These are phyloP conservation scores for Chelon labrosus DNA, from an alignment of 2,797 vertebrate genomes.

Conservation along the genomic window DNA sequence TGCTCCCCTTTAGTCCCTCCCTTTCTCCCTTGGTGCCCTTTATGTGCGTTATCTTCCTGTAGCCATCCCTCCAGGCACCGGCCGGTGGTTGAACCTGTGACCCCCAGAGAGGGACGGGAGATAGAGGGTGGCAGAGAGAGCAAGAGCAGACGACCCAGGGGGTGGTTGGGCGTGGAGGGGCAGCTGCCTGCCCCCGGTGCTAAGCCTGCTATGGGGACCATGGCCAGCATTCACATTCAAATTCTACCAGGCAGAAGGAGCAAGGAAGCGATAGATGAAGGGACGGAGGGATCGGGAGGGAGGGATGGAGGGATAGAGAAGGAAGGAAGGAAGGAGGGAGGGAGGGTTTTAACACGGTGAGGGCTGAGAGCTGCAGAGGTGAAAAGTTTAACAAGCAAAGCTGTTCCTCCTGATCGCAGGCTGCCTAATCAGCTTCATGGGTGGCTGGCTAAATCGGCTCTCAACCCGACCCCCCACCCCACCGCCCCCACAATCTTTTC, in stretches of 20 bases:
- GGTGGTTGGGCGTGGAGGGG: constrained; percentile 78
- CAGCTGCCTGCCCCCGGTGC: constrained; percentile 71
- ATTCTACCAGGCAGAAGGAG: constrained; percentile 81
- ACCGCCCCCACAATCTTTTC: constrained; percentile 60
- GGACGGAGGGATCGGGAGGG: constrained; percentile 41
- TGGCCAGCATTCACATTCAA: constrained; percentile 80
- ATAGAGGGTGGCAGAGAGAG: constrained; percentile 22
- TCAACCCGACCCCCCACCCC: constrained; percentile 65
- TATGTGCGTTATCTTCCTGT: constrained; percentile 80
- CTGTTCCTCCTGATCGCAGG: constrained; percentile 99
- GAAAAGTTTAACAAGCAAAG: constrained; percentile 99
- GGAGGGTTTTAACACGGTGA: constrained; percentile 59
- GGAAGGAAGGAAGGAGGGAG: constrained; percentile 13
- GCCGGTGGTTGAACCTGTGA: constrained; percentile 83
- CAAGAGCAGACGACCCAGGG: constrained; percentile 59
- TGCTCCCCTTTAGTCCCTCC: background rate
- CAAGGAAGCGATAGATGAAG: constrained; percentile 67
- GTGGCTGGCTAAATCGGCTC: constrained; percentile 96
- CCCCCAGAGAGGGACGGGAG: constrained; percentile 49
- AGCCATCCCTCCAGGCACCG: constrained; percentile 76
- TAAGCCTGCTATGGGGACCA: constrained; percentile 67
- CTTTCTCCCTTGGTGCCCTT: constrained; percentile 46
- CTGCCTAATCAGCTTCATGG: constrained; percentile 99
- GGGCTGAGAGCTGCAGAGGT: constrained; percentile 88
- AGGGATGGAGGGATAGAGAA: constrained; percentile 26